Base-by-base conservation (phyloP, 1,140 invertebrate genomes). In the Drosophila baimaii region DNA sequence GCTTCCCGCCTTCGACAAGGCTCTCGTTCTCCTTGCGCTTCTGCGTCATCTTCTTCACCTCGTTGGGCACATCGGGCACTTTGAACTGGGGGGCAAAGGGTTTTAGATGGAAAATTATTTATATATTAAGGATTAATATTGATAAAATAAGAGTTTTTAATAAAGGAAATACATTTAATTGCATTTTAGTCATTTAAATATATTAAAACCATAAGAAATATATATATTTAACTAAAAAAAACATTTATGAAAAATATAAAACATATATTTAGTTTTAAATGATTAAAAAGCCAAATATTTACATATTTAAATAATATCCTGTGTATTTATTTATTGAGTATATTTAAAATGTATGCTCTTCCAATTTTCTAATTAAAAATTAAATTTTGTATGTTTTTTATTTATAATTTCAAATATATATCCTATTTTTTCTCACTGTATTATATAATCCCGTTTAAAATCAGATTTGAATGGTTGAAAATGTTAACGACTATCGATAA, bases 21-120 rank as follows among this genome's bases (percentile, higher is more conserved):
- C 57, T 51, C 15, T 90, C 90, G 35, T 73, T 79, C 23, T 89
- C 81, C 27, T 91, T 91, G 5, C 90, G 86, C 44, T 91, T 91
- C 7, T 90, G 68, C 0, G 73, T 85, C 19, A 76, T 83, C 66
- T 86, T 91, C 46, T 90, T 91, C 1, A 76, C 75, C 63, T 90
- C 86, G 31, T 63, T 75, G 44, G 90, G 90, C 39, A 91, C 79
- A 74, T 91, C 86, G 12, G 90, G 90, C 8, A 91, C 79, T 54
- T 91, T 91, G 27, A 91, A 91, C 90, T 91, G 13, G 1, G 15
- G 8, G 8, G 13, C 10, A 56, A 17, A 5, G 6, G 10, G 9
- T 29, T 43, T 52, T 21, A 23, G 6, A 5, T 29, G 3, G 15
- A 43, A 29, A 2, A 8, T 8, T n/a, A 19, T 2, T 37, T 5